Evolutionary conservation across 2,888 invertebrate genomes (phyloP).

Genomic region (Oscheius sp.): DNA sequence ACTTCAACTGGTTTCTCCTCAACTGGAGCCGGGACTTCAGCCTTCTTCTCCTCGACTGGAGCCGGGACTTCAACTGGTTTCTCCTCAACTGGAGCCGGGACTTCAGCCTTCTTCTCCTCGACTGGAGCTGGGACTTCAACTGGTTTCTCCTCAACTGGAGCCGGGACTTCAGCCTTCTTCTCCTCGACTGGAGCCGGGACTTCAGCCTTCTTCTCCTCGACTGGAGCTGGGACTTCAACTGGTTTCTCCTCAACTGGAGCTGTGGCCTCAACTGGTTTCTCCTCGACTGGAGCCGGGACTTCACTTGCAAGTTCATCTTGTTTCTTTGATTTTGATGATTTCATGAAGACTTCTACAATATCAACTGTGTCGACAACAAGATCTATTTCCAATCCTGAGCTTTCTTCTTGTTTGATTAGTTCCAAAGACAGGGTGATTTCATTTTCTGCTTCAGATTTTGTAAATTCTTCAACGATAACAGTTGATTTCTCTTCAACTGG

Average conservation of each 20-base stretch:
- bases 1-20: constrained; percentile 24
- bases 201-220: not conserved
- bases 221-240: not conserved
- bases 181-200: not conserved
- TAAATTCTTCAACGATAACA: not conserved
- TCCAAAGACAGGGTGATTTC: not conserved
- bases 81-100: not conserved
- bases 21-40: not conserved
- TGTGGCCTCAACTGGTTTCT: not conserved
- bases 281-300: not conserved
- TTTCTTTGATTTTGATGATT: not conserved
- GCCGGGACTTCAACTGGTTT: constrained; percentile 17
- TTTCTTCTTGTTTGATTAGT: not conserved
- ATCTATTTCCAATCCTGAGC: constrained; percentile 14
- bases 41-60: constrained; percentile 7
- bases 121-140: constrained; percentile 14
- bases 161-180: not conserved
- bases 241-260: not conserved
- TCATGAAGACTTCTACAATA: not conserved
- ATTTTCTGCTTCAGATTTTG: not conserved
- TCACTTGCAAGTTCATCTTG: not conserved
- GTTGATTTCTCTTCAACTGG: constrained; percentile 23
- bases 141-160: constrained; percentile 16
- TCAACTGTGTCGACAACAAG: constrained; percentile 15
- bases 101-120: constrained; percentile 23